Evolutionary conservation across 2,113 vertebrate genomes (phyloP).

Genomic region (Mellivora capensis): DNA sequence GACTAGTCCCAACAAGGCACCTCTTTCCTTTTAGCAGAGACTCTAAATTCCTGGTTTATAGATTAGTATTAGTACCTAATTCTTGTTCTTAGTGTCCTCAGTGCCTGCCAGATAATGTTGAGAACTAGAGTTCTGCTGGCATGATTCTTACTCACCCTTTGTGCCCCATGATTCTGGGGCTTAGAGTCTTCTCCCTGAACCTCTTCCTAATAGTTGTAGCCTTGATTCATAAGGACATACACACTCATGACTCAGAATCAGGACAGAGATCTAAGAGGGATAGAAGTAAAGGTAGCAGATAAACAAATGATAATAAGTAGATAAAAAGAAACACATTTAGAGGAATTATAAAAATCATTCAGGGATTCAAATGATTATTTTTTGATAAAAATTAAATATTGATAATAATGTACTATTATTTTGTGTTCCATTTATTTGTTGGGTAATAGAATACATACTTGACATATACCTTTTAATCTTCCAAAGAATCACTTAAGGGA

Average conservation of each 20-base stretch:
- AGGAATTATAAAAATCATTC: not conserved
- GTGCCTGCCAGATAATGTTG: not conserved
- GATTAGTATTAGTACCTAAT: not conserved
- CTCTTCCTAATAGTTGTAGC: not conserved
- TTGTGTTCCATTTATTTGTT: not conserved
- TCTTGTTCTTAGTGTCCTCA: not conserved
- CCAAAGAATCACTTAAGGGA: not conserved
- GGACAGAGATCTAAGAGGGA: not conserved
- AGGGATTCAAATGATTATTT: not conserved
- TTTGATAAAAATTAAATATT: not conserved
- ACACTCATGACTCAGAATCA: not conserved
- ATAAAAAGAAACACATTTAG: not conserved
- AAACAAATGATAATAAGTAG: not conserved
- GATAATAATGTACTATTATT: not conserved
- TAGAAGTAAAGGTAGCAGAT: not conserved
- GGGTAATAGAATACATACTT: not conserved
- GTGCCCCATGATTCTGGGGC: not conserved
- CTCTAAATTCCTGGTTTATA: not conserved
- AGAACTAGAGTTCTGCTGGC: not conserved
- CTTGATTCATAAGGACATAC: not conserved
- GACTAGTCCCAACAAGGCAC: not conserved
- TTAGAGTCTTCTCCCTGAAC: not conserved
- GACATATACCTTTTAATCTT: not conserved
- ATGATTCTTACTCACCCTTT: not conserved
- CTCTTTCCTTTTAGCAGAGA: not conserved